phyloP scores from a whole-genome alignment of 2,113 vertebrate species.

The Oncorhynchus tshawytscha region DNA sequence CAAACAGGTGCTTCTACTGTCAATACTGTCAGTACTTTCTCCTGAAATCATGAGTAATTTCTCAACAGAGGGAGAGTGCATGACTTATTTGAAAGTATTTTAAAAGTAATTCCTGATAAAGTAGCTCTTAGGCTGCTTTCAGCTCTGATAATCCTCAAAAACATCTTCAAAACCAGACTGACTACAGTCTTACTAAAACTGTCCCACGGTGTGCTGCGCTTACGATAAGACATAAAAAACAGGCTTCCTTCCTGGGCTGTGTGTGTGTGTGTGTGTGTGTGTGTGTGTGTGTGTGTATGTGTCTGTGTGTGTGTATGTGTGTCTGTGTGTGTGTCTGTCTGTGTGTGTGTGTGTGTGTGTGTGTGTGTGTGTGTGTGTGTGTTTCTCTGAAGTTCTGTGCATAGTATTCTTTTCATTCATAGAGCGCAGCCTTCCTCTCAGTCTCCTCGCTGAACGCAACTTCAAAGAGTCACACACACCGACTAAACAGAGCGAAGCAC shows the following conservation, averaged over 20 bases:
- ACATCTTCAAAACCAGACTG: not conserved
- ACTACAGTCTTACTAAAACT: constrained; percentile 7
- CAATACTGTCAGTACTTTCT: too few species aligned
- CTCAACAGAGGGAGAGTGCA: too few species aligned
- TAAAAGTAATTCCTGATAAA: not conserved
- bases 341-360: constrained; percentile 36
- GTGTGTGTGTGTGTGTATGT: constrained; percentile 34
- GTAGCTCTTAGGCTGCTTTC: not conserved
- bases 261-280: constrained; percentile 23
- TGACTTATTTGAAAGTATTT: not conserved
- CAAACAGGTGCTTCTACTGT: not conserved
- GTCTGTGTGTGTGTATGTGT: not conserved
- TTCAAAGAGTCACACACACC: constrained; percentile 14
- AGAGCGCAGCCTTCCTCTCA: constrained; percentile 57
- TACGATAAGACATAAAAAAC: constrained; percentile 40
- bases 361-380: constrained; percentile 30
- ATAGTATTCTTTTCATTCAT: constrained; percentile 70
- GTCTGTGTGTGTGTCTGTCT: constrained; percentile 39
- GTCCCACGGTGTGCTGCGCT: constrained; percentile 22
- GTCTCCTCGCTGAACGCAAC: constrained; percentile 38
- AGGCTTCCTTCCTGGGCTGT: constrained; percentile 66
- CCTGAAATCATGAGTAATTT: too few species aligned
- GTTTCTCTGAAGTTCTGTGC: constrained; percentile 61
- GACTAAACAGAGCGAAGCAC: constrained; percentile 13
- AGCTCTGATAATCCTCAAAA: too few species aligned